These are phyloP conservation scores for Andrena haemorrhoa DNA, from an alignment of 2,888 invertebrate species.

Conservation along the genomic window DNA sequence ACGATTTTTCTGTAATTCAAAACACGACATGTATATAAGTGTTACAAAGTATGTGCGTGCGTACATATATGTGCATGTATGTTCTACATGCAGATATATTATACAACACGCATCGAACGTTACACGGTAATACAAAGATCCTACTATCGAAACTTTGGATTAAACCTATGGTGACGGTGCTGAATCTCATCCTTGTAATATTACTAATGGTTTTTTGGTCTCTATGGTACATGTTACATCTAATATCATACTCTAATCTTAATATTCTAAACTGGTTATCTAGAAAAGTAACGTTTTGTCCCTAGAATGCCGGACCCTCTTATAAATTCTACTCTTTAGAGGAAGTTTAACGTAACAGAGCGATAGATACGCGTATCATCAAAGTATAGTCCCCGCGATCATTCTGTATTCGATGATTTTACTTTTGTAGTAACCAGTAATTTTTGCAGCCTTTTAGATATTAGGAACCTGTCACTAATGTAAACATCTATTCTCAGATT, in stretches of 20 bases:
- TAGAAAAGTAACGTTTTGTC: slow-evolving; percentile 49
- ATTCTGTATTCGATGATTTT: slow-evolving; percentile 22
- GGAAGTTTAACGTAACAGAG: background rate
- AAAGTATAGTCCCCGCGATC: background rate
- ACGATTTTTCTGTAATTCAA: slow-evolving; percentile 31
- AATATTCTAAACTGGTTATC: slow-evolving; percentile 60
- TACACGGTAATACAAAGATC: slow-evolving; percentile 63
- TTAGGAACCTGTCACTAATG: slow-evolving; percentile 45
- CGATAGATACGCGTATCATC: background rate
- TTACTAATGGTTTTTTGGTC: slow-evolving; percentile 83
- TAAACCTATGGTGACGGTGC: slow-evolving; percentile 83
- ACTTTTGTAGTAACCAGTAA: slow-evolving; percentile 67
- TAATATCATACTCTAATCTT: slow-evolving; percentile 60
- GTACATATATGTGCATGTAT: slow-evolving; percentile 59
- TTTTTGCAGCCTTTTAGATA: slow-evolving; percentile 35
- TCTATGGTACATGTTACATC: slow-evolving; percentile 77
- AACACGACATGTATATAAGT: slow-evolving; percentile 49
- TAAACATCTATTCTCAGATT: slow-evolving; percentile 87
- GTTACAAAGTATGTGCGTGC: slow-evolving; percentile 55
- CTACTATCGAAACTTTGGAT: slow-evolving; percentile 73
- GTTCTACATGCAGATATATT: slow-evolving; percentile 54
- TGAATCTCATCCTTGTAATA: slow-evolving; percentile 80
- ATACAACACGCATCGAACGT: slow-evolving; percentile 49
- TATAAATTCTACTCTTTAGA: slow-evolving; percentile 11
- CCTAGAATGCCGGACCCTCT: background rate